A percentile compares a stretch with the other conserved stretches of the same genome.
Evolutionary conservation across 2,797 vertebrate species (phyloP).

Genomic region (Poecilia gillii): DNA sequence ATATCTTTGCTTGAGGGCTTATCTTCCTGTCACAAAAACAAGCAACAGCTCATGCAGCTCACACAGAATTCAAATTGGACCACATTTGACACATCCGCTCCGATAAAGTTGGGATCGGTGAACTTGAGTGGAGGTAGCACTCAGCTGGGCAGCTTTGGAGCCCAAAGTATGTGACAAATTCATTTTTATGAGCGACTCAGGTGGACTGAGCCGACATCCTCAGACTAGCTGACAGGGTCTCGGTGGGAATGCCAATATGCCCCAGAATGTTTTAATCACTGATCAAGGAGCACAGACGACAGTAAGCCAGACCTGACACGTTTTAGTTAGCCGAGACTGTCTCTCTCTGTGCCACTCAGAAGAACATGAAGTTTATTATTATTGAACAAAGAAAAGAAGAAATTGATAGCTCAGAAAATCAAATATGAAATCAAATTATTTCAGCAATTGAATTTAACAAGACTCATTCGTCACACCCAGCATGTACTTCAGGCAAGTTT

Average conservation of each 20-base stretch:
- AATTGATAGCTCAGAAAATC: neutral
- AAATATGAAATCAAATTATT: neutral
- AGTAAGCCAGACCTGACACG: conserved; percentile 35
- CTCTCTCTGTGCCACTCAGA: conserved; percentile 28
- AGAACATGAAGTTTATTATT: neutral
- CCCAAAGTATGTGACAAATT: conserved; percentile 68
- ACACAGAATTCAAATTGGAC: conserved; percentile 53
- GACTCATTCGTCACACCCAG: neutral
- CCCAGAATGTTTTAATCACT: conserved; percentile 70
- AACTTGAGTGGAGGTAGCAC: conserved; percentile 59
- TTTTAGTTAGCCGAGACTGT: conserved; percentile 35
- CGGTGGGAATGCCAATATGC: conserved; percentile 55
- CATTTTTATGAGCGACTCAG: conserved; percentile 63
- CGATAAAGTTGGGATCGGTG: conserved; percentile 57
- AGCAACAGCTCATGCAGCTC: conserved; percentile 47
- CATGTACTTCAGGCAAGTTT: neutral
- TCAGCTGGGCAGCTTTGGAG: conserved; percentile 42
- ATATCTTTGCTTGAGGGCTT: conserved; percentile 46
- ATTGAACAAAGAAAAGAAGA: neutral
- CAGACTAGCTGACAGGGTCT: conserved; percentile 43
- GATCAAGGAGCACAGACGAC: conserved; percentile 41
- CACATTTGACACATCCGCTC: conserved; percentile 57
- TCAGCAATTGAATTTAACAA: neutral
- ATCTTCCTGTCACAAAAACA: conserved; percentile 51
- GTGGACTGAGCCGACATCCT: conserved; percentile 58